phyloP scores from a whole-genome alignment of 1,140 invertebrate species.

The Drosophila gunungcola region DNA sequence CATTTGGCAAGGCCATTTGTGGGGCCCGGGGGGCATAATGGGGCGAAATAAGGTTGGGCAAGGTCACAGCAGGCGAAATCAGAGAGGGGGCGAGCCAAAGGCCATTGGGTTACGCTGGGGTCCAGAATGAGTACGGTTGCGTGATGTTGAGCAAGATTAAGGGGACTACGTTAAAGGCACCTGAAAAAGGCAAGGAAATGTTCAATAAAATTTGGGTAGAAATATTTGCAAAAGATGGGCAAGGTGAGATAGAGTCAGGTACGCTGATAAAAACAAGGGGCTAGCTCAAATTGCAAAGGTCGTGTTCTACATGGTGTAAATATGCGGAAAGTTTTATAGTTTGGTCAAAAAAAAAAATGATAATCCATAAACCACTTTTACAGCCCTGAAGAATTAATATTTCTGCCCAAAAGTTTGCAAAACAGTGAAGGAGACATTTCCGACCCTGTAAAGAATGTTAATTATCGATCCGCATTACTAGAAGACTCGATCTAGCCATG shows the following conservation, averaged over 20 bases:
- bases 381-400: too few relatives aligned
- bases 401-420: too few relatives aligned
- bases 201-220: constrained; percentile 29
- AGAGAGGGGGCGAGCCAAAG: neutral
- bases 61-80: neutral
- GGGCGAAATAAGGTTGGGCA: neutral
- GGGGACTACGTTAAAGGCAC: neutral
- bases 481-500: too few relatives aligned
- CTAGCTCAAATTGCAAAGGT: neutral
- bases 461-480: too few relatives aligned
- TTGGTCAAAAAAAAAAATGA: too few relatives aligned
- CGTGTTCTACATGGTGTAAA: neutral
- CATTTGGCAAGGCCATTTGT: constrained; percentile 32
- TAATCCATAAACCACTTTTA: too few relatives aligned
- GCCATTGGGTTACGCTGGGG: neutral
- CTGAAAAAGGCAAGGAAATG: neutral
- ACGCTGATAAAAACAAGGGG: neutral
- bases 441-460: too few relatives aligned
- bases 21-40: neutral
- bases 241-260: constrained; percentile 9
- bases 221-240: constrained; percentile 1
- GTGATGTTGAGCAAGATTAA: constrained; percentile 7
- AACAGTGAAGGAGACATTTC: too few relatives aligned
- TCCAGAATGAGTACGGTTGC: constrained; percentile 4
- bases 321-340: too few relatives aligned